These are phyloP conservation scores for Barbus barbus DNA, from an alignment of 2,113 vertebrate genomes.

Conservation along the genomic window DNA sequence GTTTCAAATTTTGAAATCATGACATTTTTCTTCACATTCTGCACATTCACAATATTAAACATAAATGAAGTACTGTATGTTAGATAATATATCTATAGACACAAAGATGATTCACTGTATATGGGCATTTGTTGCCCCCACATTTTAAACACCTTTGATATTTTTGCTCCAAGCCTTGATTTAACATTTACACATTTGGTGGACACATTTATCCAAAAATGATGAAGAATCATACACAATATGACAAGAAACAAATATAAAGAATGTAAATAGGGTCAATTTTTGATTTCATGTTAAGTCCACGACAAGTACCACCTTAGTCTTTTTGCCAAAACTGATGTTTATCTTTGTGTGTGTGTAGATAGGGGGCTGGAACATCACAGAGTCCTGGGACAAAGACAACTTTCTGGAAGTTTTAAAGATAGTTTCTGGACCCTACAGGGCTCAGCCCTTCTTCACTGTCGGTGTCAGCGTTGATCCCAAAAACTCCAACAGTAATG, in stretches of 20 bases:
- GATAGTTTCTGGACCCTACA: constrained; percentile 88
- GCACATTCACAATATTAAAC: background rate
- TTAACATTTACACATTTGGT: background rate
- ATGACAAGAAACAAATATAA: background rate
- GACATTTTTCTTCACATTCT: background rate
- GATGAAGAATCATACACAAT: background rate
- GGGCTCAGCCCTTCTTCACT: constrained; percentile 91
- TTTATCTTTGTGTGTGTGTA: constrained; percentile 57
- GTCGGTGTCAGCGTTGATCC: constrained; percentile 89
- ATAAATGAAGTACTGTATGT: background rate
- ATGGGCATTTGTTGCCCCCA: background rate
- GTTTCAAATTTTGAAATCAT: background rate
- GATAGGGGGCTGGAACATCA: constrained; percentile 95
- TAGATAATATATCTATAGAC: no score
- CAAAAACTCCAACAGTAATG: constrained; percentile 95
- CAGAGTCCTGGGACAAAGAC: constrained; percentile 88
- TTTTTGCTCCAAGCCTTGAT: background rate
- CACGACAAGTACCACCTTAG: no score
- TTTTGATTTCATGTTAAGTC: no score
- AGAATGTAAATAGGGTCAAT: no score
- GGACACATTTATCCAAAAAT: background rate
- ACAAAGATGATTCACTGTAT: background rate
- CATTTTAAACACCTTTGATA: background rate
- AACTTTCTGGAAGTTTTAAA: constrained; percentile 96
- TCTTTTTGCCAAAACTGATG: background rate